Conservation (phyloP, 2,888 invertebrate genomes). For the Dione vanillae region DNA sequence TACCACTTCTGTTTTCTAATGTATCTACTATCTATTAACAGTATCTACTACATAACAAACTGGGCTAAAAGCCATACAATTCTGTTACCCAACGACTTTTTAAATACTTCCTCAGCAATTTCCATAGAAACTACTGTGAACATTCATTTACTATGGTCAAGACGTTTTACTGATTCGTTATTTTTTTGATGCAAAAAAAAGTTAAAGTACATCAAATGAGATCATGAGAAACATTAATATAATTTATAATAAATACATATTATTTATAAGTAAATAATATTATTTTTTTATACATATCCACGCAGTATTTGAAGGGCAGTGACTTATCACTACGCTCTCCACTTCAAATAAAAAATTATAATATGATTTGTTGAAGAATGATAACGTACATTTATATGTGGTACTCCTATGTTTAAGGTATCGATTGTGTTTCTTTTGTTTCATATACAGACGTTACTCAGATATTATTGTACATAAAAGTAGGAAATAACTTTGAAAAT, state of each 20-base stretch:
- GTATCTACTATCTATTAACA: not conserved
- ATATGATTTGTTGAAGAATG: not conserved
- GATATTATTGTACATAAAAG: slow-evolving; percentile 3
- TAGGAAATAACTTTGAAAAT: slow-evolving; percentile 23
- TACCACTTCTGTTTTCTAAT: too few relatives aligned
- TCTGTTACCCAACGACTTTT: not conserved
- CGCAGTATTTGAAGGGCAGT: too few relatives aligned
- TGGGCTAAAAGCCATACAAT: not conserved
- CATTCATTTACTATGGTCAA: not conserved
- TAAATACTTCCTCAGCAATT: not conserved
- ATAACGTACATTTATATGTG: not conserved
- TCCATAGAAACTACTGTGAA: not conserved
- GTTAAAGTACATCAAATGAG: not conserved
- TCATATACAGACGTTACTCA: not conserved
- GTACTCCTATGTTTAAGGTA: not conserved
- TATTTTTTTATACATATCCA: too few relatives aligned
- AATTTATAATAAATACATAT: too few relatives aligned
- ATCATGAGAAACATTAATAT: not conserved
- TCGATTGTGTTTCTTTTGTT: not conserved
- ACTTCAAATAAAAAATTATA: too few relatives aligned
- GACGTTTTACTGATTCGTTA: not conserved
- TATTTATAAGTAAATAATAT: too few relatives aligned
- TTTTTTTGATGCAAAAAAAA: not conserved
- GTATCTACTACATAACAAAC: not conserved
- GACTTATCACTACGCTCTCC: too few relatives aligned